These are phyloP conservation scores for Anas georgica DNA, from an alignment of 2,797 vertebrate genomes.

Conservation along the genomic window DNA sequence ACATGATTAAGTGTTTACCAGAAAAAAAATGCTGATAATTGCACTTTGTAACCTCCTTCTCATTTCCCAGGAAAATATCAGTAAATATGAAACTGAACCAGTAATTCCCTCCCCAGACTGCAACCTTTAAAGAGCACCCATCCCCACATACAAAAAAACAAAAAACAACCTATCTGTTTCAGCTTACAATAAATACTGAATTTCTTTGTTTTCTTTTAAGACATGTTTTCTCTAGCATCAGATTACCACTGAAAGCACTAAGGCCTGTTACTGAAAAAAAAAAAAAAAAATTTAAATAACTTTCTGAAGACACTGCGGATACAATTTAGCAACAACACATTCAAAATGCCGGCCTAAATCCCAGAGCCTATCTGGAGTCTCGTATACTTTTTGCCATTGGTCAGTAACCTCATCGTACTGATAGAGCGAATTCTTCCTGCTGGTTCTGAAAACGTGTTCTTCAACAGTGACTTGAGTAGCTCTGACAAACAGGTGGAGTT, in stretches of 20 bases:
- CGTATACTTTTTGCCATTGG: conserved; percentile 93
- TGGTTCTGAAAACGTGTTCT: conserved; percentile 98
- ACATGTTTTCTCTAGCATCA: conserved; percentile 66
- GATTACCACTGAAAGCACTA: conserved; percentile 71
- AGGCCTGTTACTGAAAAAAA: conserved; percentile 59
- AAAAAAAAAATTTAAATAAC: conserved; percentile 86
- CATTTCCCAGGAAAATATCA: conserved; percentile 86
- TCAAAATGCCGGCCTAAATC: conserved; percentile 99
- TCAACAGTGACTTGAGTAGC: conserved; percentile 98
- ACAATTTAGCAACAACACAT: conserved; percentile 98
- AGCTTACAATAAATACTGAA: conserved; percentile 84
- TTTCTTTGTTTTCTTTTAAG: conserved; percentile 71
- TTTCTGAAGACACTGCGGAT: conserved; percentile 99
- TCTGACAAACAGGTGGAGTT: conserved; percentile 94
- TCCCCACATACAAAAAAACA: conserved; percentile 69
- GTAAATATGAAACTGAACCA: conserved; percentile 82
- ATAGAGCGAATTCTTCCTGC: conserved; percentile 98
- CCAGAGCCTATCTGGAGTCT: conserved; percentile 98
- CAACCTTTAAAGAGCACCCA: conserved; percentile 88
- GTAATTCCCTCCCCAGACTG: conserved; percentile 79
- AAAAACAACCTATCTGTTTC: conserved; percentile 63
- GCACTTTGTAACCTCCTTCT: conserved; percentile 96
- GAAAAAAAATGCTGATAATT: conserved; percentile 91
- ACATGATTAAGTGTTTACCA: conserved; percentile 74
- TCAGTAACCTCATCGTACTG: conserved; percentile 91